Evolutionary conservation across 92 coral and sea anemone genomes (phyloP).

Genomic region (Zoanthus solanderi): DNA sequence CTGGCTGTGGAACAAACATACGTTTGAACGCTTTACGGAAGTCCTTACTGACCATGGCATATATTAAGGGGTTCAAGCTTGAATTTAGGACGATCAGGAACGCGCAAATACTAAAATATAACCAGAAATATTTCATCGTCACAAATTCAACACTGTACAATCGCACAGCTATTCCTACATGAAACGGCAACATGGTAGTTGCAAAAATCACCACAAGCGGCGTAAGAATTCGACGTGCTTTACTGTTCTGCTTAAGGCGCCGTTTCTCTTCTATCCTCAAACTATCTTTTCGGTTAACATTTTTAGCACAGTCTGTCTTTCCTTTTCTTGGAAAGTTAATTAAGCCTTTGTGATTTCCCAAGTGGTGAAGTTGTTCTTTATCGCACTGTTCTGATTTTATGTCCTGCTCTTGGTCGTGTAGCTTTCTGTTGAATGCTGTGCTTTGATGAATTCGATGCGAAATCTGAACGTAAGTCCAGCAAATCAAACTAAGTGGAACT

Average conservation of each 20-base stretch:
- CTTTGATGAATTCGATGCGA: slow-evolving; percentile 31
- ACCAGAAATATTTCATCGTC: slow-evolving; percentile 1
- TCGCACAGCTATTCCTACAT: not conserved
- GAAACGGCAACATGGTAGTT: slow-evolving; percentile 14
- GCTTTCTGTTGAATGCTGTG: slow-evolving; percentile 25
- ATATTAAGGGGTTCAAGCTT: slow-evolving; percentile 31
- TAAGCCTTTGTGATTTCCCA: not conserved
- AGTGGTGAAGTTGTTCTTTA: not conserved
- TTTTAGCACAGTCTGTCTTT: not conserved
- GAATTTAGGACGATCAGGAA: slow-evolving; percentile 23
- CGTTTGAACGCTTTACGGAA: slow-evolving; percentile 44
- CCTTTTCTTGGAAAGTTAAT: not conserved
- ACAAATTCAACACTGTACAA: not conserved
- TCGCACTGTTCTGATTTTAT: not conserved
- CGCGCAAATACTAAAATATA: slow-evolving; percentile 20
- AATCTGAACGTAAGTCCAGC: slow-evolving; percentile 35
- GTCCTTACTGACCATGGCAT: slow-evolving; percentile 30
- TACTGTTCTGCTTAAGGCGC: slow-evolving; percentile 36
- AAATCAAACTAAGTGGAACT: slow-evolving; percentile 9
- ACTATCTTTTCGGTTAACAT: not conserved
- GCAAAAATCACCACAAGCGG: slow-evolving; percentile 29
- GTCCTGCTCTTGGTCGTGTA: slow-evolving; percentile 3
- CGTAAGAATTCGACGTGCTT: slow-evolving; percentile 36
- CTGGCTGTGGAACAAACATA: not conserved
- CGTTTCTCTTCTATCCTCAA: slow-evolving; percentile 33